Evolutionary conservation across 2,797 vertebrate genomes (phyloP).

Genomic region (Cheirogaleus major): DNA sequence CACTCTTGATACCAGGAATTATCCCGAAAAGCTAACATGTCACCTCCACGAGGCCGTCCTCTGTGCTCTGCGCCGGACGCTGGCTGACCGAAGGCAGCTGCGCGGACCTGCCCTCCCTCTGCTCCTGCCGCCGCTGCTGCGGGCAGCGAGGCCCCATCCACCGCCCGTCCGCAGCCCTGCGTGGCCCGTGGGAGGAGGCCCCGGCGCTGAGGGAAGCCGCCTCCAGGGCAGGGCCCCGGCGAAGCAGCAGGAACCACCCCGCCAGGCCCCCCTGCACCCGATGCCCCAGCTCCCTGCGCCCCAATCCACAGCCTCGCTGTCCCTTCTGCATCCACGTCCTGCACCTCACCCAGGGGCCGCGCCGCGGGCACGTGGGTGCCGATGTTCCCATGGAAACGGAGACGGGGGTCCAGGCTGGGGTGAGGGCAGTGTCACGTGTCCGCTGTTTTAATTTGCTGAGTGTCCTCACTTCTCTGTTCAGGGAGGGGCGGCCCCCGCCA

Average conservation of each 20-base stretch:
- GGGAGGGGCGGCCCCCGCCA: conserved; percentile 76
- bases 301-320: background rate
- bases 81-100: conserved; percentile 90
- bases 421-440: conserved; percentile 87
- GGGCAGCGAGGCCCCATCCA: background rate
- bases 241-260: background rate
- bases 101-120: conserved; percentile 75
- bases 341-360: background rate
- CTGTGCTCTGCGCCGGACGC: conserved; percentile 79
- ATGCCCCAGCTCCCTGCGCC: conserved; percentile 65
- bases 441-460: conserved; percentile 80
- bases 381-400: background rate
- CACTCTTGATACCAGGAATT: conserved; percentile 95
- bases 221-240: background rate
- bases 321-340: background rate
- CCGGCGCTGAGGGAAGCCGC: background rate
- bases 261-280: background rate
- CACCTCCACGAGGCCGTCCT: conserved; percentile 83
- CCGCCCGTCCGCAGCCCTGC: conserved; percentile 53
- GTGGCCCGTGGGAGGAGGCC: conserved; percentile 21
- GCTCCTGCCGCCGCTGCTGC: background rate
- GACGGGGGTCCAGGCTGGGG: conserved; percentile 72
- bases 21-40: conserved; percentile 96
- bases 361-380: too few species aligned
- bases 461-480: conserved; percentile 80